These are phyloP conservation scores for Pteropus rufus DNA, from an alignment of 2,797 vertebrate genomes.

Conservation along the genomic window DNA sequence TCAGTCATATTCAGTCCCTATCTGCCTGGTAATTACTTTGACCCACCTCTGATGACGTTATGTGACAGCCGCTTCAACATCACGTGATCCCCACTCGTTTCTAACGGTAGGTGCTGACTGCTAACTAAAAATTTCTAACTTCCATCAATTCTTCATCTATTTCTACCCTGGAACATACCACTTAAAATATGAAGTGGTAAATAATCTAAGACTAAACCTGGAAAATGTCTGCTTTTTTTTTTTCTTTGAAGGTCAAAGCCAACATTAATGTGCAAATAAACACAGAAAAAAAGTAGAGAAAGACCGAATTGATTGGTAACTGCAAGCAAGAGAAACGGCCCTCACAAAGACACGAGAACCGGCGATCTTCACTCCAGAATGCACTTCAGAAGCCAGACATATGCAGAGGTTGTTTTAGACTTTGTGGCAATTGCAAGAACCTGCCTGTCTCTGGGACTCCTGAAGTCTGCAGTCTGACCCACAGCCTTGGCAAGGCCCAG, in stretches of 20 bases:
- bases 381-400: background rate
- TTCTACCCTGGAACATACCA: constrained; percentile 19
- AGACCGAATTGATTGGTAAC: background rate
- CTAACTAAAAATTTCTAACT: constrained; percentile 31
- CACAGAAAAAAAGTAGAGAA: background rate
- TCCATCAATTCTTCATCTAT: constrained; percentile 6
- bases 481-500: constrained; percentile 23
- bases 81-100: constrained; percentile 41
- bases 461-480: constrained; percentile 8
- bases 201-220: background rate
- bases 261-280: constrained; percentile 26
- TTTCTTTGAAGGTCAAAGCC: constrained; percentile 24
- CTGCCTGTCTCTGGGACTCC: background rate
- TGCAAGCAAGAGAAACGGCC: background rate
- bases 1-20: constrained; percentile 59
- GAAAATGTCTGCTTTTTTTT: background rate
- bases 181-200: background rate
- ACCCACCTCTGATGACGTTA: constrained; percentile 52
- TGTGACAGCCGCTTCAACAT: constrained; percentile 20
- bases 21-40: constrained; percentile 58
- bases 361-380: background rate
- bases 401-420: background rate
- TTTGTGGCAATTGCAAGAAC: background rate
- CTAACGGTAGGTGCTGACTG: constrained; percentile 59
- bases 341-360: background rate